These are phyloP conservation scores for Palythoa grandis DNA, from an alignment of 92 coral and sea anemone genomes.

Conservation along the genomic window DNA sequence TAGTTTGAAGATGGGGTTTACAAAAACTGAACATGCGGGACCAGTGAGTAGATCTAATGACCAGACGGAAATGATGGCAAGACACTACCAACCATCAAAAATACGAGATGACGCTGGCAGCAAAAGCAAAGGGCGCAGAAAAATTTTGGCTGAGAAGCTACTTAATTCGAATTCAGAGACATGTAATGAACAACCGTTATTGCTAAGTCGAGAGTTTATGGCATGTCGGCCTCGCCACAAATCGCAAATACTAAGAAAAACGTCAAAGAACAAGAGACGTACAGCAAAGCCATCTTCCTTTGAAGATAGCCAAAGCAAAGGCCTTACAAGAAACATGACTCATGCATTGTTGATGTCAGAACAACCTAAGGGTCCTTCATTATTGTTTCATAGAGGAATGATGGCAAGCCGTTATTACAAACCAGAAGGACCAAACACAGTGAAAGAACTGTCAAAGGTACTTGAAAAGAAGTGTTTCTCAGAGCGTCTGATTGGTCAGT, in stretches of 20 bases:
- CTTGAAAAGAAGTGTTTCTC: neutral
- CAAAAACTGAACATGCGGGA: neutral
- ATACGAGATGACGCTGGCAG: neutral
- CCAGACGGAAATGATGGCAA: neutral
- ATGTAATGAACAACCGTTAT: neutral
- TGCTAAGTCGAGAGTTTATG: neutral
- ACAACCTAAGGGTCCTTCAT: neutral
- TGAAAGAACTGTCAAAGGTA: neutral
- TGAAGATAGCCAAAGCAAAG: neutral
- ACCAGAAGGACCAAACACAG: constrained; percentile 14
- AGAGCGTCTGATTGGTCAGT: neutral
- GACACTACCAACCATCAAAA: neutral
- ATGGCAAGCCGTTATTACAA: constrained; percentile 14
- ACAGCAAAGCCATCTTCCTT: neutral
- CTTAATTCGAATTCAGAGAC: neutral
- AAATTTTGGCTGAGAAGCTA: neutral
- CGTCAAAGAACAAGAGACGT: neutral
- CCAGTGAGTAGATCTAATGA: neutral
- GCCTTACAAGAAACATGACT: neutral
- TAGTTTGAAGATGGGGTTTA: neutral
- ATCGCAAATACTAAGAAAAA: neutral
- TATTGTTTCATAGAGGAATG: constrained; percentile 2
- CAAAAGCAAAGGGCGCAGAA: neutral
- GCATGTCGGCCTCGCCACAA: neutral
- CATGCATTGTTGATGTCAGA: neutral